Evolutionary conservation across 2,113 vertebrate genomes (phyloP).

Genomic region (Heloderma charlesbogerti): DNA sequence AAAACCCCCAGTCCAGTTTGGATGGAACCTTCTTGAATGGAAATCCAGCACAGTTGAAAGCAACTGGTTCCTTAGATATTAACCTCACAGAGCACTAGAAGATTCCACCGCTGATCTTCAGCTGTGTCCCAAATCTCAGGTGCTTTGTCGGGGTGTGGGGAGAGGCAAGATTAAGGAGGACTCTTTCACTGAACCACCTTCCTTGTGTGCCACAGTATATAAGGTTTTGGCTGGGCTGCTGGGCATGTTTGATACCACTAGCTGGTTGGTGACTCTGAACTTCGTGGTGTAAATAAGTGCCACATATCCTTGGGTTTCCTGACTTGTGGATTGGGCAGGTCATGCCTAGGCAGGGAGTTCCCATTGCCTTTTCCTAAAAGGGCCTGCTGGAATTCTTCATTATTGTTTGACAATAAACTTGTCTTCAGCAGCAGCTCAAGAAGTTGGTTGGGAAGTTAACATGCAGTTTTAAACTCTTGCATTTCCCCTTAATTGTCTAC

Average conservation of each 20-base stretch:
- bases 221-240: background rate
- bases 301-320: rapidly evolving
- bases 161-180: rapidly evolving
- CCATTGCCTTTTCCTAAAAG: background rate
- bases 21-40: background rate
- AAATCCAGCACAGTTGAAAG: background rate
- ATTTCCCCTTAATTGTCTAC: background rate
- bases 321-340: too few species aligned
- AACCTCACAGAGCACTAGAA: background rate
- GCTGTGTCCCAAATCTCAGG: slow-evolving; percentile 54
- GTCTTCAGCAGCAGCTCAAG: background rate
- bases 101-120: background rate
- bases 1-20: rapidly evolving
- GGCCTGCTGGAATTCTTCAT: background rate
- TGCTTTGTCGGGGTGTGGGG: background rate
- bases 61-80: background rate
- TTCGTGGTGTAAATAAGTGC: rapidly evolving
- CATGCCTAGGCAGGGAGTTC: background rate
- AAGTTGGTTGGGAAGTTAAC: background rate
- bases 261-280: background rate
- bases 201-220: rapidly evolving
- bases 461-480: background rate
- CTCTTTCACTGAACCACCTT: rapidly evolving
- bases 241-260: too few species aligned
- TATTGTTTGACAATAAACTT: background rate